These are phyloP conservation scores for Calephelis perditalis DNA, from an alignment of 2,888 invertebrate species.

Conservation along the genomic window DNA sequence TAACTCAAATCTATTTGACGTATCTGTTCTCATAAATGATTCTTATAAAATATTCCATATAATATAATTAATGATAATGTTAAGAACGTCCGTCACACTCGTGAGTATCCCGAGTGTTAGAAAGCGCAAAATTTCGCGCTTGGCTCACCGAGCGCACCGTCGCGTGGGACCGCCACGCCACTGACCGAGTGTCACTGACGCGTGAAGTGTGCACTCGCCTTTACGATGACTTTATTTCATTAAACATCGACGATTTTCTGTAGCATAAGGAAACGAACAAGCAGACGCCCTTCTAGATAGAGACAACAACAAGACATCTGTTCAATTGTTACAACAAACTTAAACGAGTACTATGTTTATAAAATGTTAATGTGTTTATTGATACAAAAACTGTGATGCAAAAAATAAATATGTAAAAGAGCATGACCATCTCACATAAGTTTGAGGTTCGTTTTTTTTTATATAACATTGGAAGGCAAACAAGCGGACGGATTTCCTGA, in stretches of 20 bases:
- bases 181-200: constrained; percentile 61
- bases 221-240: constrained; percentile 36
- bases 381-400: no score
- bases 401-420: no score
- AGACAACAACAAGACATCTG: not conserved
- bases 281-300: no score
- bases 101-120: constrained; percentile 42
- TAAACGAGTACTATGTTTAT: no score
- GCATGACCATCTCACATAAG: no score
- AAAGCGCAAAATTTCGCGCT: constrained; percentile 66
- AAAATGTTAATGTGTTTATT: no score
- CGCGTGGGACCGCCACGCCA: constrained; percentile 50
- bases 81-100: constrained; percentile 28
- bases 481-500: no score
- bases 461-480: no score
- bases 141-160: constrained; percentile 53
- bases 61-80: constrained; percentile 22
- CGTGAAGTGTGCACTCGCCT: constrained; percentile 48
- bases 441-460: no score
- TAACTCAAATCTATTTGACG: not conserved
- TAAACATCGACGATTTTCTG: not conserved
- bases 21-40: not conserved
- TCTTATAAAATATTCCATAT: not conserved
- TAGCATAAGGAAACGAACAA: no score
- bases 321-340: no score